Conservation (phyloP, 2,113 vertebrate genomes). For the Gymnobelideus leadbeateri region DNA sequence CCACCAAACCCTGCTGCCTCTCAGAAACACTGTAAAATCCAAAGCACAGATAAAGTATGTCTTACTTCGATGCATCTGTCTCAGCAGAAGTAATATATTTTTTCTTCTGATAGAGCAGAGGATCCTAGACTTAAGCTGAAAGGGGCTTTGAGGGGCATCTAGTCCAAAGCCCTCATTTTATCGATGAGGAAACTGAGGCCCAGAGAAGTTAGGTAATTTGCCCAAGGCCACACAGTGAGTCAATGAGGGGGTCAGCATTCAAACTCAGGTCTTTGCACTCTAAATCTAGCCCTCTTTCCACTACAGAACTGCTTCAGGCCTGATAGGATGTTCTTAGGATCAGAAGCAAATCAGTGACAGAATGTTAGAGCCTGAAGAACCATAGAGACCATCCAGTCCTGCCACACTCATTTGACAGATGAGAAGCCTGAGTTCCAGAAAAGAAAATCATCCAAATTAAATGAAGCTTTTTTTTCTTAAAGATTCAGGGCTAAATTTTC, state of each 20-base stretch:
- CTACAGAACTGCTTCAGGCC: not conserved
- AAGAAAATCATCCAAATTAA: not conserved
- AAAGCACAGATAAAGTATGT: not conserved
- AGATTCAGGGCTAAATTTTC: not conserved
- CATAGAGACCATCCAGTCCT: not conserved
- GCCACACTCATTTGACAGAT: not conserved
- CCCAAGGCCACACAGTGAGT: not conserved
- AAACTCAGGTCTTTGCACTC: not conserved
- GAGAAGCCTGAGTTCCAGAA: not conserved
- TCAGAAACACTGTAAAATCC: not conserved
- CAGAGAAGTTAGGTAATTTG: too few species aligned
- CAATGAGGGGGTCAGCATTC: not conserved
- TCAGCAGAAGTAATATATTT: not conserved
- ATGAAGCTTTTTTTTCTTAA: constrained; percentile 16
- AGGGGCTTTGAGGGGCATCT: too few species aligned
- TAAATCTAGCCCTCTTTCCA: not conserved
- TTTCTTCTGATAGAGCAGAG: not conserved
- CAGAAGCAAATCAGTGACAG: constrained; percentile 9
- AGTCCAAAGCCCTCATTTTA: too few species aligned
- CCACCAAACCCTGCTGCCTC: not conserved
- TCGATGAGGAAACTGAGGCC: too few species aligned
- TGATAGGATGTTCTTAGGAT: not conserved
- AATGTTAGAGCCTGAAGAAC: not conserved
- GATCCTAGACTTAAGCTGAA: too few species aligned
- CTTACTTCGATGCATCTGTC: not conserved